Evolutionary conservation across 2,888 invertebrate species (phyloP).

Genomic region (Coecobrya sp.): DNA sequence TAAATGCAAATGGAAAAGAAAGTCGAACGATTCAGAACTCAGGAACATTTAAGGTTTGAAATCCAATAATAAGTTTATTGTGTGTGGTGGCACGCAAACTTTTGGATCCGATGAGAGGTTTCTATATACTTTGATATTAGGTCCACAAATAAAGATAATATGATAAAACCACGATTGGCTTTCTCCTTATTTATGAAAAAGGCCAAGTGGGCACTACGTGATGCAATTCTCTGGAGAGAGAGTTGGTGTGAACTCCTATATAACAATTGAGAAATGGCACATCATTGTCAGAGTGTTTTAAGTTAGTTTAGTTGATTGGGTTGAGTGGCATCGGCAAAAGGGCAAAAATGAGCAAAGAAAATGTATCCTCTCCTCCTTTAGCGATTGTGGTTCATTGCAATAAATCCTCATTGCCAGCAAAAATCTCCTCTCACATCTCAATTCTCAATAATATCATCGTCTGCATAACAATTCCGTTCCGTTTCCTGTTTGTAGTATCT

Average conservation of each 20-base stretch:
- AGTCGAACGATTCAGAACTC: too few species aligned
- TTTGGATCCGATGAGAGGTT: too few species aligned
- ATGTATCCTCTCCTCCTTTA: too few species aligned
- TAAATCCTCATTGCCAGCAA: neutral
- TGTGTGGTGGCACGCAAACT: too few species aligned
- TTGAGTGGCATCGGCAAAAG: neutral
- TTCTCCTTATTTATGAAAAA: too few species aligned
- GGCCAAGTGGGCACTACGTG: neutral
- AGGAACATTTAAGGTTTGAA: too few species aligned
- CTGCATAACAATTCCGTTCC: neutral
- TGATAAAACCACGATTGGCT: too few species aligned
- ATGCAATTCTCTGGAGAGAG: neutral
- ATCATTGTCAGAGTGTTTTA: neutral
- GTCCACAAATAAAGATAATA: too few species aligned
- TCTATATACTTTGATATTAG: too few species aligned
- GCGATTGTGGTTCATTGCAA: too few species aligned
- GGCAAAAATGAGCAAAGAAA: neutral
- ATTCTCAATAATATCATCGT: neutral
- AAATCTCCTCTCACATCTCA: neutral
- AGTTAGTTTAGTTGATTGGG: neutral
- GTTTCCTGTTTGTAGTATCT: neutral
- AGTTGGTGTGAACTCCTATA: neutral
- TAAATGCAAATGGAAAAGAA: too few species aligned
- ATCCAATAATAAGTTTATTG: too few species aligned
- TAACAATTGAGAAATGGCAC: neutral